Evolutionary conservation across 2,888 invertebrate genomes (phyloP).

Genomic region (Plusia festucae): DNA sequence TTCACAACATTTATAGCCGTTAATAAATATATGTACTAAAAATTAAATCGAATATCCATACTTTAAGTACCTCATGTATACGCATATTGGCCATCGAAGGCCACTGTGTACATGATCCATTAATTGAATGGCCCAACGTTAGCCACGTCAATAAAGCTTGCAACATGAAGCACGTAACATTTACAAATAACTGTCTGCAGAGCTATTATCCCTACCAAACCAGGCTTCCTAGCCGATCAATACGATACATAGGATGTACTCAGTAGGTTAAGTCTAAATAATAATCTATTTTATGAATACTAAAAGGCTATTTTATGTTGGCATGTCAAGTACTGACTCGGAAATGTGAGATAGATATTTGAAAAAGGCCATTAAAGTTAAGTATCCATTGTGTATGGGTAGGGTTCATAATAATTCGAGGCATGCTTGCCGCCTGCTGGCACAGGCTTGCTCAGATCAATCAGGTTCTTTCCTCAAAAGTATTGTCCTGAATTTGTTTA

Average conservation of each 20-base stretch:
- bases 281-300: background rate
- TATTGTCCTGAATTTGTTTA: too few species aligned
- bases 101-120: background rate
- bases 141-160: slow-evolving; percentile 23
- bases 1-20: too few species aligned
- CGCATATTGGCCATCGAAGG: background rate
- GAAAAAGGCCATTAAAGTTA: too few species aligned
- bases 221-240: slow-evolving; percentile 6
- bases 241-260: background rate
- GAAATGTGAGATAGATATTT: too few species aligned
- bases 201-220: slow-evolving; percentile 23
- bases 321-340: too few species aligned
- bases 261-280: background rate
- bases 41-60: background rate
- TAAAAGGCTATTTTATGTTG: too few species aligned
- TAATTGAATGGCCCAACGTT: slow-evolving; percentile 4
- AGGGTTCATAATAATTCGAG: too few species aligned
- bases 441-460: too few species aligned
- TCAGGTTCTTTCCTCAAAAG: too few species aligned
- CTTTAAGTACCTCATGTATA: background rate
- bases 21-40: background rate
- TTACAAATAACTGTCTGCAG: slow-evolving; percentile 34
- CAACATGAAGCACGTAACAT: slow-evolving; percentile 21
- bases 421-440: too few species aligned
- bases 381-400: too few species aligned